These are phyloP conservation scores for Bombus superbus DNA, from an alignment of 1,140 invertebrate genomes.

Conservation along the genomic window DNA sequence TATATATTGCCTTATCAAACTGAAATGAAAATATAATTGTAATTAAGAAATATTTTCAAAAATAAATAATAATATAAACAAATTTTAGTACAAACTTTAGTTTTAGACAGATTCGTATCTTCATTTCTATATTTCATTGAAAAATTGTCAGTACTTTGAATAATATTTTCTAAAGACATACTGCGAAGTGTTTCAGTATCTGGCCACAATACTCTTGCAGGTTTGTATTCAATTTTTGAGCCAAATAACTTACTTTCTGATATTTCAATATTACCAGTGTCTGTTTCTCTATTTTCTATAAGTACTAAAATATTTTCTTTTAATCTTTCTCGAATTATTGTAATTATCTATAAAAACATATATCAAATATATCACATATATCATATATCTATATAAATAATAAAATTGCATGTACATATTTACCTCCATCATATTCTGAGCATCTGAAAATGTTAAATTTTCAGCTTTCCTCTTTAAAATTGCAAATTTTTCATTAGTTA, in stretches of 20 bases:
- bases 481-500: conserved; percentile 83
- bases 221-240: conserved; percentile 70
- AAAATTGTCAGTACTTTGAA: conserved; percentile 66
- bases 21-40: conserved; percentile 73
- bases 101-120: conserved; percentile 65
- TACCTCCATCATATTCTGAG: conserved; percentile 84
- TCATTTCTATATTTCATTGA: conserved; percentile 69
- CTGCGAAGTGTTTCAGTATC: conserved; percentile 69
- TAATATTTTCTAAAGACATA: conserved; percentile 65
- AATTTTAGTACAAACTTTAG: conserved; percentile 75
- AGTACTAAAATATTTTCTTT: conserved; percentile 66
- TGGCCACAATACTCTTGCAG: conserved; percentile 70
- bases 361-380: conserved; percentile 6
- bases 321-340: conserved; percentile 63
- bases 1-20: conserved; percentile 84
- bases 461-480: conserved; percentile 85
- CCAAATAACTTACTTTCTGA: conserved; percentile 65
- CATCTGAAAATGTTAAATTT: conserved; percentile 78
- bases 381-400: conserved; percentile 21
- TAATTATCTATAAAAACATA: conserved; percentile 75
- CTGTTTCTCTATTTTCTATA: conserved; percentile 38
- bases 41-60: conserved; percentile 60
- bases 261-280: conserved; percentile 5
- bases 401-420: conserved; percentile 20
- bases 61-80: background rate